Evolutionary conservation across 1,140 invertebrate genomes (phyloP), one percentile per base, ranked within the genome.

Genomic region (Sesamia nonagrioides): DNA sequence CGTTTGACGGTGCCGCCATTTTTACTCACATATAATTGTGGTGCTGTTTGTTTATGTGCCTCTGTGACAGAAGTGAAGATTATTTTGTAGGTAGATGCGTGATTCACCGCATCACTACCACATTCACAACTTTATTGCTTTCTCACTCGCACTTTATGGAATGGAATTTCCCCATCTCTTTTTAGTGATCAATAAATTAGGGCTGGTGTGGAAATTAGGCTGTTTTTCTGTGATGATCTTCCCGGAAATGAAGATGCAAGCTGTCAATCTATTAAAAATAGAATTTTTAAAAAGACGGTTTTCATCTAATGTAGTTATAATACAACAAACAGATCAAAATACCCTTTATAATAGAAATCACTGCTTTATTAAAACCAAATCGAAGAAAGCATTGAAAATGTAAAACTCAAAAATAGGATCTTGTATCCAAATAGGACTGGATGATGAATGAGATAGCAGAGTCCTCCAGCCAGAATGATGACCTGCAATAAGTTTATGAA

Each of bases 1-100:
- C 97, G 90, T 97, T 98, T 60, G 97, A 97, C 73, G 97, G 97
- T 71, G 97, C 96, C 80, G 97, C 96, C 97, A 98, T 98, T 79
- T 88, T 66, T 33, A 13, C 35, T 73, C 50, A 66, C 77, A 82
- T 77, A 68, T 71, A 78, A 48, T 15, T 35, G 4, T 27, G 8
- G 9, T 18, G 33, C 66, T 71, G 35, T 75, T 78, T 78, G 68
- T 78, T 78, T 72, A 45, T 73, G n/a, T 63, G 21, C 37, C 42
- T 61, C 58, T 33, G 17, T 78, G 68, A 73, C 77, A 78, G 63
- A 77, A 68, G 35, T 66, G 60, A 77, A 50, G 11, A 45, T 54
- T 45, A 35, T 77, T 61, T 27, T 35, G 40, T 61, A 52, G 48
- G 42, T n/a, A 45, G 56, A 17, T 56, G 18, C 54, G 52, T 81